Conservation (phyloP, 2,888 invertebrate species). For the Tiliacea citrago region DNA sequence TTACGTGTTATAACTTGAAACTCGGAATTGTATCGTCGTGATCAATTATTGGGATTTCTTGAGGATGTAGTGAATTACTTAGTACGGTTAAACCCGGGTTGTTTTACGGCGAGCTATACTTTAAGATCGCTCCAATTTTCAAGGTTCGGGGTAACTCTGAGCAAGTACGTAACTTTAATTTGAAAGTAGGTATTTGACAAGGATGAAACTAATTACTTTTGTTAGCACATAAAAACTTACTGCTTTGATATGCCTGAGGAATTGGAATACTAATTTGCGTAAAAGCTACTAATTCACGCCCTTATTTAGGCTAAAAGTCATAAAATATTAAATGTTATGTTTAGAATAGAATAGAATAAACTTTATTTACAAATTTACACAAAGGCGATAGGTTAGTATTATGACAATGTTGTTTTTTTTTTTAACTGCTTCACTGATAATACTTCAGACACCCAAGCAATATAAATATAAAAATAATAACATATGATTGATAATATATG, state of each 20-base stretch:
- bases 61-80: conserved; percentile 45
- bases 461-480: too few species aligned
- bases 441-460: too few species aligned
- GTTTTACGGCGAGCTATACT: conserved; percentile 38
- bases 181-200: conserved; percentile 32
- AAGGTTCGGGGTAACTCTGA: conserved; percentile 30
- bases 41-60: conserved; percentile 55
- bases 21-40: conserved; percentile 42
- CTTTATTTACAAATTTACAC: too few species aligned
- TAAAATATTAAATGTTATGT: neutral
- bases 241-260: conserved; percentile 12
- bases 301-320: neutral
- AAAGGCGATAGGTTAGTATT: too few species aligned
- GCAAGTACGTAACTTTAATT: conserved; percentile 38
- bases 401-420: too few species aligned
- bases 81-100: conserved; percentile 35
- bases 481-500: too few species aligned
- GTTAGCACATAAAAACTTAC: conserved; percentile 35
- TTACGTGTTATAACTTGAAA: conserved; percentile 60
- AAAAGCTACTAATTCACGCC: neutral
- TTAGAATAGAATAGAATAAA: too few species aligned
- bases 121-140: conserved; percentile 36
- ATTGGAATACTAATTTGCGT: neutral
- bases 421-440: too few species aligned
- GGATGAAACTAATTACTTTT: conserved; percentile 36